Evolutionary conservation across 2,888 invertebrate species (phyloP), one percentile per base, ranked within the genome.

Genomic region (Drosophila meridionalis): DNA sequence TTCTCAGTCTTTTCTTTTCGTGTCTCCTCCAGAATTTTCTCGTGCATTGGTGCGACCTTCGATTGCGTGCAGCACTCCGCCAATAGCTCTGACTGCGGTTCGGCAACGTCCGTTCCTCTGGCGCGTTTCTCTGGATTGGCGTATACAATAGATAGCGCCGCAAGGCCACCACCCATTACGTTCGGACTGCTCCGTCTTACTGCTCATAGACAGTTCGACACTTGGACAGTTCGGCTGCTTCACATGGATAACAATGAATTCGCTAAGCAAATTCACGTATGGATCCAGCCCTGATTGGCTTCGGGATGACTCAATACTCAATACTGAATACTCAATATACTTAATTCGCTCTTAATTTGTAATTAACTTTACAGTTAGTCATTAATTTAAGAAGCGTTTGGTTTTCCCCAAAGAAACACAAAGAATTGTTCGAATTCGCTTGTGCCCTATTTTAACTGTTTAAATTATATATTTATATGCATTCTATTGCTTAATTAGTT

Each of bases 161-260:
- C 86, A 88, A 92, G 92, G 81, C 92, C 91, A 83, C 92, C 92
- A 88, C 92, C 92, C 92, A 93, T 93, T 88, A 92, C 92, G 91
- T 70, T 73, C 65, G 80, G 78, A 74, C 72, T 72, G 70, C 72
- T 72, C 73, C 78, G 60, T 71, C 78, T 69, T 78, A 65, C 62
- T 77, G 77, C 67, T 67, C 66, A 67, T 69, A 76, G 67, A 53
- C 52, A 40, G 50, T 11, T 26, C 53, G 40, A 40, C 53, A 48
- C 2, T 14, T 4, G 30, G 48, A 60, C 50, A n/a, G 45, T 9
- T 38, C 6, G 4, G 34, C 7, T 52, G 26, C 34, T 62, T 56
- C 36, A 38, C 42, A 34, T 34, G 9, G 32, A 69, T 52, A 58
- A 66, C 57, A 66, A 53, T 58, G 48, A 42, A 52, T 55, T 40